Conservation (phyloP, 2,797 vertebrate genomes). For the Scomberomorus guttatus region DNA sequence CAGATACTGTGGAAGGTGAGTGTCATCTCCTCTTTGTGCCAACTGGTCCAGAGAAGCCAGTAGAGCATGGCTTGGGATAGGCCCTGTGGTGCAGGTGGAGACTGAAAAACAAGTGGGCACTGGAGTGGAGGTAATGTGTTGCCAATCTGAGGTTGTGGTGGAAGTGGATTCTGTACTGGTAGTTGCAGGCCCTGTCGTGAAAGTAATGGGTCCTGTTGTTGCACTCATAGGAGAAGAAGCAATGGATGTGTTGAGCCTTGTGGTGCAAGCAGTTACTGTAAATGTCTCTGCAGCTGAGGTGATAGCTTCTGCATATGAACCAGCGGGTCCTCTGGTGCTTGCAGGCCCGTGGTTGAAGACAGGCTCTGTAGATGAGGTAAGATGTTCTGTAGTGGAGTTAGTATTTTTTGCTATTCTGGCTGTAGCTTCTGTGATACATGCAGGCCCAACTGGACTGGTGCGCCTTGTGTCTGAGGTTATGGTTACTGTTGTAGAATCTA, state of each 20-base stretch:
- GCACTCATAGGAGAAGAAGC: no score
- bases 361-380: conserved; percentile 59
- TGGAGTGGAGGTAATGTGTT: conserved; percentile 51
- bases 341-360: conserved; percentile 7
- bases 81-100: conserved; percentile 44
- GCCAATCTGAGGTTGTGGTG: conserved; percentile 32
- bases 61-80: conserved; percentile 37
- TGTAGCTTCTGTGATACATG: conserved; percentile 38
- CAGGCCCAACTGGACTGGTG: conserved; percentile 13
- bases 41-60: conserved; percentile 72
- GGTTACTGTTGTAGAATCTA: conserved; percentile 22
- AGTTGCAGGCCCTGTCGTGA: conserved; percentile 30
- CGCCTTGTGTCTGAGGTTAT: conserved; percentile 37
- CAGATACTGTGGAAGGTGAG: conserved; percentile 90
- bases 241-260: conserved; percentile 10
- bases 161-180: no score
- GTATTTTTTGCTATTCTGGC: conserved; percentile 31
- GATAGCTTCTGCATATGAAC: conserved; percentile 25
- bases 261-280: conserved; percentile 13
- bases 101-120: conserved; percentile 37
- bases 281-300: conserved; percentile 37
- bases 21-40: conserved; percentile 79
- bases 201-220: conserved; percentile 23
- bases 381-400: conserved; percentile 30
- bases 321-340: background rate